Evolutionary conservation across 1,140 invertebrate species (phyloP).

Genomic region (Brachionus rubens): DNA sequence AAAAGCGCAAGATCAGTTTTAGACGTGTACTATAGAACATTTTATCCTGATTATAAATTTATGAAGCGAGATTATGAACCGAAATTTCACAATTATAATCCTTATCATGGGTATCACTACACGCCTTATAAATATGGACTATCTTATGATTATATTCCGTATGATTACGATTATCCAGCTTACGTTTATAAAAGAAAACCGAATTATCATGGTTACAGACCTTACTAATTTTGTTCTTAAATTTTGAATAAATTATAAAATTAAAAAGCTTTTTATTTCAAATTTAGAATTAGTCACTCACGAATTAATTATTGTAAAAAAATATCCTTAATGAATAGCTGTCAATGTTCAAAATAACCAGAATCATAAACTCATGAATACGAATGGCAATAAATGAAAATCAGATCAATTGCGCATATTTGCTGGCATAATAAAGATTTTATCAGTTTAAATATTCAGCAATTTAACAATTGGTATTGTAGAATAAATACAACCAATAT

Average conservation of each 20-base stretch:
- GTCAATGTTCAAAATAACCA: too few species aligned
- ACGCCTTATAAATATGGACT: background rate
- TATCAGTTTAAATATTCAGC: too few species aligned
- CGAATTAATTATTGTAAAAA: too few species aligned
- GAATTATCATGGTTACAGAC: background rate
- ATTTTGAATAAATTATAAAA: background rate
- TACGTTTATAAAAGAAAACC: background rate
- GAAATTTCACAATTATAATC: slow-evolving; percentile 4
- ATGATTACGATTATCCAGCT: slow-evolving; percentile 12
- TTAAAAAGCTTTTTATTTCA: background rate
- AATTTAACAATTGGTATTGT: too few species aligned
- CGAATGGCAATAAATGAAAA: too few species aligned
- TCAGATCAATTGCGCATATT: too few species aligned
- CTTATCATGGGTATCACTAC: background rate
- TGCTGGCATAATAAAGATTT: too few species aligned
- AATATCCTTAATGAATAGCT: too few species aligned
- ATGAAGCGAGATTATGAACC: background rate
- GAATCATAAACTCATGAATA: too few species aligned
- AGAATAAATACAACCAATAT: too few species aligned
- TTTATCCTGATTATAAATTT: slow-evolving; percentile 34
- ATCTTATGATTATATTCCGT: slow-evolving; percentile 18
- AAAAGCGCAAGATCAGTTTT: slow-evolving; percentile 29
- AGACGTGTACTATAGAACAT: slow-evolving; percentile 28
- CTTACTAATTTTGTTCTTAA: background rate
- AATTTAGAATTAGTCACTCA: too few species aligned